Evolutionary conservation across 1,140 invertebrate genomes (phyloP).

Genomic region (Ctenoplectra terminalis): DNA sequence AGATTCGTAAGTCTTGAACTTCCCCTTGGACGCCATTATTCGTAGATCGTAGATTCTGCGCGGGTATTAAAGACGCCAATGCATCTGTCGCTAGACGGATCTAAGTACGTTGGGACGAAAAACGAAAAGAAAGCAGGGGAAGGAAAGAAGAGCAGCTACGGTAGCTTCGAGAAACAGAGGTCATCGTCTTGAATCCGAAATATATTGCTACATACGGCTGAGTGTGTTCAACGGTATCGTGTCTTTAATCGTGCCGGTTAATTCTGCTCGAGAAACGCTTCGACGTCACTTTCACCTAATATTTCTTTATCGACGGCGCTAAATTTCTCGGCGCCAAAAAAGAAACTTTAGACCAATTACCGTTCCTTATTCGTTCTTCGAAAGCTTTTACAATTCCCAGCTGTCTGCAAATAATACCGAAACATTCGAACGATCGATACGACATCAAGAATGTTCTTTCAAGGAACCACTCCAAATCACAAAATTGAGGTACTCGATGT

Average conservation of each 20-base stretch:
- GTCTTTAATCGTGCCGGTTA: slow-evolving; percentile 3
- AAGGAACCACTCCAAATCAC: neutral
- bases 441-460: too few species aligned
- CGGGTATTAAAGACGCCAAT: slow-evolving; percentile 28
- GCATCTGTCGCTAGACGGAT: slow-evolving; percentile 27
- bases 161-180: slow-evolving; percentile 7
- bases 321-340: neutral
- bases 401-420: too few species aligned
- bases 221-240: slow-evolving; percentile 25
- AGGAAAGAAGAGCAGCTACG: neutral
- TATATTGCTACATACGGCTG: slow-evolving; percentile 1
- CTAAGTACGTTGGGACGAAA: neutral
- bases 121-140: neutral
- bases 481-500: neutral
- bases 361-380: too few species aligned
- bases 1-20: too few species aligned
- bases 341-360: neutral
- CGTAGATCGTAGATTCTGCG: too few species aligned
- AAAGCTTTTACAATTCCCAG: too few species aligned
- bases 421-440: too few species aligned
- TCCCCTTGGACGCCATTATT: too few species aligned
- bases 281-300: slow-evolving; percentile 2
- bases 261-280: neutral
- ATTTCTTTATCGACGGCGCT: neutral
- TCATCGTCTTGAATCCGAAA: slow-evolving; percentile 30